phyloP scores from a whole-genome alignment of 2,888 invertebrate species.

The Ormyrus labotus region DNA sequence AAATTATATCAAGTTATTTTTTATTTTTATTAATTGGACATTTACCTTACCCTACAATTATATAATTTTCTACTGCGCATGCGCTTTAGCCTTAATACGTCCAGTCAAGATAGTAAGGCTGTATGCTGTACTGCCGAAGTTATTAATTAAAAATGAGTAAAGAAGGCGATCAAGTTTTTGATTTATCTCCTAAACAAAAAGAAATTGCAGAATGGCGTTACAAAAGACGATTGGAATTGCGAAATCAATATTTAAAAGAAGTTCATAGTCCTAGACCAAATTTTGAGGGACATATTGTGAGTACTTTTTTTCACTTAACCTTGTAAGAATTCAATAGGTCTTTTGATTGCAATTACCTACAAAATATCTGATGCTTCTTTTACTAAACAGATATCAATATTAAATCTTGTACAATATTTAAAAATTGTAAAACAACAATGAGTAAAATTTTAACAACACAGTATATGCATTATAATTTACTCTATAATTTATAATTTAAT shows the following conservation, averaged over 20 bases:
- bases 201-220: conserved; percentile 80
- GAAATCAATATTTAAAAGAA: conserved; percentile 85
- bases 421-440: background rate
- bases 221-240: conserved; percentile 79
- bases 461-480: no score
- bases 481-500: no score
- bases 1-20: no score
- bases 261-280: conserved; percentile 83
- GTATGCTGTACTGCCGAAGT: no score
- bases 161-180: conserved; percentile 71
- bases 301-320: conserved; percentile 69
- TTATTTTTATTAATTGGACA: no score
- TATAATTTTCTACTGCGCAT: no score
- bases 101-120: no score
- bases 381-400: background rate
- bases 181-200: conserved; percentile 77
- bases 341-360: background rate
- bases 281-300: conserved; percentile 85
- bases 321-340: conserved; percentile 52
- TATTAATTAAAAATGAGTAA: conserved; percentile 18
- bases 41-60: no score
- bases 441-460: background rate
- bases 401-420: background rate
- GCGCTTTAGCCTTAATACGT: no score
- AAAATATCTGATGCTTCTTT: background rate